phyloP scores from a whole-genome alignment of 2,113 vertebrate species.

The Mola mola region DNA sequence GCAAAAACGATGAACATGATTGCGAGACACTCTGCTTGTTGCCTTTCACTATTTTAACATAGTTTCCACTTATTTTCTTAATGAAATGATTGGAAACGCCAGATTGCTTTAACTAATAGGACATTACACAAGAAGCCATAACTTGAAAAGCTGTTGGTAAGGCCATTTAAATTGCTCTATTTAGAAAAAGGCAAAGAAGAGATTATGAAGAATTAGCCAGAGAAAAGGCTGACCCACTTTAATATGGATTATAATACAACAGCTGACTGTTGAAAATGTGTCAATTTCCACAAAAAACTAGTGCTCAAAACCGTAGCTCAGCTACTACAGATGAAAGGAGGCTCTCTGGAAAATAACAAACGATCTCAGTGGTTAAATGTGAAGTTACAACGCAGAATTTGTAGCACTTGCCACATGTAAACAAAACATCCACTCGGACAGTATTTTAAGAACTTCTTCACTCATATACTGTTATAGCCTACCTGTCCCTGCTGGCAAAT shows the following conservation, averaged over 20 bases:
- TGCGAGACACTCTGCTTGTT: too few relatives aligned
- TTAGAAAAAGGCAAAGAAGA: slow-evolving; percentile 1
- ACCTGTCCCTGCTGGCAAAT: not conserved
- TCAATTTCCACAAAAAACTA: slow-evolving; percentile 27
- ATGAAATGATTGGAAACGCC: not conserved
- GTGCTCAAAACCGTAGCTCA: slow-evolving; percentile 9
- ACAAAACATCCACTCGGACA: slow-evolving; percentile 38
- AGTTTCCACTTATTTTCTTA: not conserved
- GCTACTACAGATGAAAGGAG: slow-evolving; percentile 26
- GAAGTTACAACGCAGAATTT: slow-evolving; percentile 12
- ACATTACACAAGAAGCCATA: too few relatives aligned
- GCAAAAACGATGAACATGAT: too few relatives aligned
- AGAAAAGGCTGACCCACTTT: slow-evolving; percentile 27
- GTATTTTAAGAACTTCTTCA: slow-evolving; percentile 19
- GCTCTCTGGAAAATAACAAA: slow-evolving; percentile 45
- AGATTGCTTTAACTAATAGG: too few relatives aligned
- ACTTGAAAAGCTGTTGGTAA: not conserved
- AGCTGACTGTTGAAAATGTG: slow-evolving; percentile 14
- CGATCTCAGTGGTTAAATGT: slow-evolving; percentile 30
- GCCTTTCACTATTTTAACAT: not conserved
- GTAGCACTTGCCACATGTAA: slow-evolving; percentile 19
- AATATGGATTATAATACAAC: slow-evolving; percentile 42
- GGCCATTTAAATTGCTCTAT: not conserved
- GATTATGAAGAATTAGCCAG: slow-evolving; percentile 3
- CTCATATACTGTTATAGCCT: not conserved